A percentile compares a stretch with the other conserved stretches of the same genome.
Evolutionary conservation across 2,113 vertebrate species (phyloP).

Genomic region (Dendrocopos noguchii): DNA sequence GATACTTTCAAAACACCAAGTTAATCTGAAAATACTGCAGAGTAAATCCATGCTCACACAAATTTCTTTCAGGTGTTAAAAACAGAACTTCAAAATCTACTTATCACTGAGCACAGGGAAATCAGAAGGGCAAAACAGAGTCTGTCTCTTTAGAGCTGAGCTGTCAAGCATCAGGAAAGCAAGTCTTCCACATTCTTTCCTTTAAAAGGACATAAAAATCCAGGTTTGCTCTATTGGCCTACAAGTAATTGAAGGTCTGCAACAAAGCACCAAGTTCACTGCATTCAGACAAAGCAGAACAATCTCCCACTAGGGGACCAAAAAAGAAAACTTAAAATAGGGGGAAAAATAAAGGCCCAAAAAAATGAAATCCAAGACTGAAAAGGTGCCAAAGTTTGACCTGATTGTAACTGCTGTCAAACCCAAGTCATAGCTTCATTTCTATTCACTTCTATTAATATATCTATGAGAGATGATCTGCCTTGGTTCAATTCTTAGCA

Average conservation of each 20-base stretch:
- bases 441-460: background rate
- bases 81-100: background rate
- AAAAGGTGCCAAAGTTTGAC: background rate
- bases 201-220: conserved; percentile 30
- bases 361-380: background rate
- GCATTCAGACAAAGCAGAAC: background rate
- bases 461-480: background rate
- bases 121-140: background rate
- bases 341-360: background rate
- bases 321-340: background rate
- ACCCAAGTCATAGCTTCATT: background rate
- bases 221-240: background rate
- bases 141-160: background rate
- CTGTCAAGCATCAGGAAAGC: background rate
- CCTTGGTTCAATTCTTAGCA: background rate
- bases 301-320: background rate
- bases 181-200: background rate
- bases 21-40: background rate
- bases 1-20: background rate
- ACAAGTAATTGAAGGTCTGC: background rate
- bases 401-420: background rate
- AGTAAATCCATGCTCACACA: background rate
- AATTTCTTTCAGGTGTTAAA: background rate
- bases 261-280: background rate
- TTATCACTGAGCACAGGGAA: background rate